Percentiles rank a stretch among this genome's conserved stretches.
phyloP scores from a whole-genome alignment of 2,797 vertebrate species.

The Crypturellus tataupa region DNA sequence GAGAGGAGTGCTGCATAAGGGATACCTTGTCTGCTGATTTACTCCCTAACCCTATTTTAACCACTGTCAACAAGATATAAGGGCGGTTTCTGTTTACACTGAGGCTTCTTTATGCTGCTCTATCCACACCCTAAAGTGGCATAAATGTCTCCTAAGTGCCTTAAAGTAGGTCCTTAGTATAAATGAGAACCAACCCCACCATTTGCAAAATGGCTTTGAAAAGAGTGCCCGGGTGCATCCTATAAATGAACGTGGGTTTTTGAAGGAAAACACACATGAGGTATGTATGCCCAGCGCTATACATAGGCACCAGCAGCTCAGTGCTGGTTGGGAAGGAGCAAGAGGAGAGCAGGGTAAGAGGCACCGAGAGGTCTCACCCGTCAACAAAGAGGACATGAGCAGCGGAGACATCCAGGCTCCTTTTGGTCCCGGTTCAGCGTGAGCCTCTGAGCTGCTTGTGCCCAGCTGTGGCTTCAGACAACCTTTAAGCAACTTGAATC shows the following conservation, averaged over 20 bases:
- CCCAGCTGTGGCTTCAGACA: background rate
- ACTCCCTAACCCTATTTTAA: constrained; percentile 57
- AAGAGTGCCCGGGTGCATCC: background rate
- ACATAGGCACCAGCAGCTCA: constrained; percentile 48
- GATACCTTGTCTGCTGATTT: constrained; percentile 42
- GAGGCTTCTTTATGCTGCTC: constrained; percentile 39
- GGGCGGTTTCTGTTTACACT: constrained; percentile 58
- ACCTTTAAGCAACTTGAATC: background rate
- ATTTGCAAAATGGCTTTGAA: constrained; percentile 22
- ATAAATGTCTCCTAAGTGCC: constrained; percentile 66
- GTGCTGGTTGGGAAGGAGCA: background rate
- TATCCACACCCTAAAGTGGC: constrained; percentile 60
- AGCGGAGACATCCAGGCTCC: background rate
- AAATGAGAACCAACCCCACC: background rate
- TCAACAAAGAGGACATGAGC: background rate
- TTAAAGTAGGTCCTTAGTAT: constrained; percentile 53
- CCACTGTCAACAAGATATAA: constrained; percentile 67
- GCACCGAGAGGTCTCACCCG: background rate
- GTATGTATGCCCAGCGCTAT: constrained; percentile 3
- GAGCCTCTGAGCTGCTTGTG: background rate
- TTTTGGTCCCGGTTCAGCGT: background rate
- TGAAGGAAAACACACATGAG: constrained; percentile 38
- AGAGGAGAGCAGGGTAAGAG: background rate
- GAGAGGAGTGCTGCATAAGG: constrained; percentile 10
- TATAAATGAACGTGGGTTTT: constrained; percentile 55